Evolutionary conservation across 2,888 invertebrate genomes (phyloP).

Genomic region (Sialis lutaria): DNA sequence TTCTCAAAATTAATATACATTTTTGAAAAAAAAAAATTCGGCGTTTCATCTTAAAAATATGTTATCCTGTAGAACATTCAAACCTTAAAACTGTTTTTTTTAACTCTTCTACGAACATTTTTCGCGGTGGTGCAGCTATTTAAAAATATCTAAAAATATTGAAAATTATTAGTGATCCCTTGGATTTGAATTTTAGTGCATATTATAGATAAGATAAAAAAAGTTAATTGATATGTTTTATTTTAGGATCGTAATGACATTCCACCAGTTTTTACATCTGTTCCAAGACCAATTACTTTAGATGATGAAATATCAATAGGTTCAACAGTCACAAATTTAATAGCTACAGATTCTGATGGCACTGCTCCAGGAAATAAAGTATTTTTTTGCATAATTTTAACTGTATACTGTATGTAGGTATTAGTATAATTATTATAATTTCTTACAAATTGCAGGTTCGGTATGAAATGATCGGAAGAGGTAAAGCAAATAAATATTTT

Average conservation of each 20-base stretch:
- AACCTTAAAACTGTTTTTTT: no score
- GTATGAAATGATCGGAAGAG: slow-evolving; percentile 68
- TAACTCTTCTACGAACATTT: no score
- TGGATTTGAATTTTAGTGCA: no score
- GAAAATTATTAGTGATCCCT: no score
- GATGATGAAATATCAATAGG: slow-evolving; percentile 74
- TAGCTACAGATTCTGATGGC: slow-evolving; percentile 70
- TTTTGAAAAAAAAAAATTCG: no score
- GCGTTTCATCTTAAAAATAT: no score
- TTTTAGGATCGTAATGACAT: slow-evolving; percentile 73
- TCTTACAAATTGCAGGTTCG: slow-evolving; percentile 23
- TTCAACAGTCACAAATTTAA: slow-evolving; percentile 56
- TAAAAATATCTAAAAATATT: no score
- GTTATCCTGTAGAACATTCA: no score
- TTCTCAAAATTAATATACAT: no score
- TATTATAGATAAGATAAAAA: slow-evolving; percentile 2
- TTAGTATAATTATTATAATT: slow-evolving; percentile 1
- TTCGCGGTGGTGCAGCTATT: no score
- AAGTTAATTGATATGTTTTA: slow-evolving; percentile 7
- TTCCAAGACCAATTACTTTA: slow-evolving; percentile 65
- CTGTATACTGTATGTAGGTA: no score
- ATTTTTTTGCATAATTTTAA: slow-evolving; percentile 6
- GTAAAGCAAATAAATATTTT: slow-evolving; percentile 71
- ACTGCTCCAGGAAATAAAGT: slow-evolving; percentile 70
- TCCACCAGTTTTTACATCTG: slow-evolving; percentile 69